Percentiles rank a stretch among this genome's conserved stretches.
These are phyloP conservation scores for Nemoura dubitans DNA, from an alignment of 2,888 invertebrate species.

Conservation along the genomic window DNA sequence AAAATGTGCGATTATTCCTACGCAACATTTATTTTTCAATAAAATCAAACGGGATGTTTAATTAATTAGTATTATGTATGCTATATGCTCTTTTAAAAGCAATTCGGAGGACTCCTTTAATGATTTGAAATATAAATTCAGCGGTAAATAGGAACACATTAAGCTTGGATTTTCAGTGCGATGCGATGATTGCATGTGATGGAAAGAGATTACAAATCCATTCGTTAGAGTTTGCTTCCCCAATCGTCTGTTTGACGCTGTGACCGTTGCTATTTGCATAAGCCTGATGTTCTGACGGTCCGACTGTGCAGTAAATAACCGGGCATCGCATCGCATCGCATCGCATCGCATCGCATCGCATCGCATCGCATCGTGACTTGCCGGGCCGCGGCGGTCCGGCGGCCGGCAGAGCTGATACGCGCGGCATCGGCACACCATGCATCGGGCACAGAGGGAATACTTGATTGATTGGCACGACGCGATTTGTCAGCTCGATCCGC, in stretches of 20 bases:
- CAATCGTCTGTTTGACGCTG: not conserved
- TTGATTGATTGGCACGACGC: not conserved
- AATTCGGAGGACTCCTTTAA: too few relatives aligned
- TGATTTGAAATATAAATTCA: too few relatives aligned
- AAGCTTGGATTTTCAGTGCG: not conserved
- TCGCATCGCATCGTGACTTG: too few relatives aligned
- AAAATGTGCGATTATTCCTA: too few relatives aligned
- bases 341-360: not conserved
- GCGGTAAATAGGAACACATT: not conserved
- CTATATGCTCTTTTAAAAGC: too few relatives aligned
- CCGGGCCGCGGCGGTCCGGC: too few relatives aligned
- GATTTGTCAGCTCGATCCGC: too few relatives aligned
- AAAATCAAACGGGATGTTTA: too few relatives aligned
- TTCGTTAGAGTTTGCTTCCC: not conserved
- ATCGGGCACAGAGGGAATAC: not conserved
- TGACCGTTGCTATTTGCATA: not conserved
- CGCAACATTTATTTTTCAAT: too few relatives aligned
- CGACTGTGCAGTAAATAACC: not conserved
- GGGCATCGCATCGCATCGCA: not conserved
- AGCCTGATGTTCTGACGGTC: not conserved
- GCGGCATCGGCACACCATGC: too few relatives aligned
- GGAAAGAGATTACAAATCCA: slow-evolving; percentile 1
- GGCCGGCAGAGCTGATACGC: too few relatives aligned
- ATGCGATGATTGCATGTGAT: not conserved
- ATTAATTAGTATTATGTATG: too few relatives aligned